phyloP scores from a whole-genome alignment of 2,888 invertebrate species.

The Caenorhabditis sulstoni region DNA sequence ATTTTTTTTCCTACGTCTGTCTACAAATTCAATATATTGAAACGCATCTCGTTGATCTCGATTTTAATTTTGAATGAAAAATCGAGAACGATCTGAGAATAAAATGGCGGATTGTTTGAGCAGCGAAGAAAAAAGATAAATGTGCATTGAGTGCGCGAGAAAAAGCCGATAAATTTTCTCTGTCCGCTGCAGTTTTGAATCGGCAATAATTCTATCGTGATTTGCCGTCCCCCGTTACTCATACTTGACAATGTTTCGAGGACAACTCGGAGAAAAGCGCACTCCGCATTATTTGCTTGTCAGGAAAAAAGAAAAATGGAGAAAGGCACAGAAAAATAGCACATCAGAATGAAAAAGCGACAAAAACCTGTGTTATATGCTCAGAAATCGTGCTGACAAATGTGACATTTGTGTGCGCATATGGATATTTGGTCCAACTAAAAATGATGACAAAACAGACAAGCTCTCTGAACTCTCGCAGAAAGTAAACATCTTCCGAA shows the following conservation, averaged over 20 bases:
- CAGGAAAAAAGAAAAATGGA: neutral
- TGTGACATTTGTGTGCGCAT: neutral
- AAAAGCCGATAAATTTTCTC: neutral
- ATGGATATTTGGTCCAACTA: no score
- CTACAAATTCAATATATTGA: no score
- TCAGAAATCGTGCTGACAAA: conserved; percentile 9
- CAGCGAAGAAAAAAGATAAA: conserved; percentile 15
- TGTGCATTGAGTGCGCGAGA: conserved; percentile 20
- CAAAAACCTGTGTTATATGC: conserved; percentile 2
- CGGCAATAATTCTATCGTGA: conserved; percentile 24
- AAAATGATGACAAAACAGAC: no score
- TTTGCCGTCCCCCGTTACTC: conserved; percentile 23
- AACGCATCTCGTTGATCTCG: no score
- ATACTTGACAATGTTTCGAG: conserved; percentile 50
- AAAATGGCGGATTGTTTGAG: conserved; percentile 20
- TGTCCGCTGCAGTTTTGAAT: conserved; percentile 18
- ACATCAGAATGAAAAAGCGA: conserved; percentile 1
- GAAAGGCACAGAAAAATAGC: conserved; percentile 3
- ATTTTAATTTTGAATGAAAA: neutral
- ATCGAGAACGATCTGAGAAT: no score
- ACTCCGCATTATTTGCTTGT: conserved; percentile 46
- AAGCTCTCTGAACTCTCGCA: no score
- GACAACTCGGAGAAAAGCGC: conserved; percentile 14
- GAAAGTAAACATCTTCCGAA: no score
- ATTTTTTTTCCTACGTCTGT: no score